These are phyloP conservation scores for Diaperis boleti DNA, from an alignment of 2,888 invertebrate genomes.

Conservation along the genomic window DNA sequence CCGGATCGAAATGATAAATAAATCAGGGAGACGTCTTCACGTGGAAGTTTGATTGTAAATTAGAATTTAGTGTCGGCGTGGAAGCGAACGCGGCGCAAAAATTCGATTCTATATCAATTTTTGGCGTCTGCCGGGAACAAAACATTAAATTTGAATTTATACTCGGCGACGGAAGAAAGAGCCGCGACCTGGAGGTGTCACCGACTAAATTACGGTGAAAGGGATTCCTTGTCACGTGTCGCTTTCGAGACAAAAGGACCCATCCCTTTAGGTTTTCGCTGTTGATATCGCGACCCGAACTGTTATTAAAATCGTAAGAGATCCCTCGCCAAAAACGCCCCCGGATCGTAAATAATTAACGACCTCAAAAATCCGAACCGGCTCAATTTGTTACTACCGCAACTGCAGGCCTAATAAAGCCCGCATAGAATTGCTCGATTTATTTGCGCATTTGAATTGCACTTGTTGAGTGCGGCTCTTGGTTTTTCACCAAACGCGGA, in stretches of 20 bases:
- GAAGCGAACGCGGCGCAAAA: constrained; percentile 29
- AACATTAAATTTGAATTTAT: constrained; percentile 43
- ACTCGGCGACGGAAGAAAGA: constrained; percentile 37
- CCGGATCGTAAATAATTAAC: constrained; percentile 7
- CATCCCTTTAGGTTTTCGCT: constrained; percentile 53
- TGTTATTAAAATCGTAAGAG: too few species aligned
- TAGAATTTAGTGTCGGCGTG: constrained; percentile 20
- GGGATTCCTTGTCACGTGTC: constrained; percentile 63
- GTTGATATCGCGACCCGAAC: constrained; percentile 49
- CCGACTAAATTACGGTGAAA: constrained; percentile 63
- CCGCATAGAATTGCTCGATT: too few species aligned
- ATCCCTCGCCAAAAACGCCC: constrained; percentile 8
- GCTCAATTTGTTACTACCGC: too few species aligned
- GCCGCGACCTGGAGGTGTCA: constrained; percentile 52
- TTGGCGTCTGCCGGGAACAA: constrained; percentile 28
- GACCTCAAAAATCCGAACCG: too few species aligned
- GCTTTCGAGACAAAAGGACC: constrained; percentile 53
- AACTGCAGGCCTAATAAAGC: too few species aligned
- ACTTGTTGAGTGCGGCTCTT: too few species aligned
- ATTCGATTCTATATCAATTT: constrained; percentile 38
- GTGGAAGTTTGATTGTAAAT: constrained; percentile 35
- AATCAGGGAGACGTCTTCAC: constrained; percentile 29
- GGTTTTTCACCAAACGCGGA: too few species aligned
- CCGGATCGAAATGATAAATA: constrained; percentile 28
- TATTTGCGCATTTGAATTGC: too few species aligned